These are phyloP conservation scores for Stratiomys singularior DNA, from an alignment of 2,888 invertebrate genomes.

Conservation along the genomic window DNA sequence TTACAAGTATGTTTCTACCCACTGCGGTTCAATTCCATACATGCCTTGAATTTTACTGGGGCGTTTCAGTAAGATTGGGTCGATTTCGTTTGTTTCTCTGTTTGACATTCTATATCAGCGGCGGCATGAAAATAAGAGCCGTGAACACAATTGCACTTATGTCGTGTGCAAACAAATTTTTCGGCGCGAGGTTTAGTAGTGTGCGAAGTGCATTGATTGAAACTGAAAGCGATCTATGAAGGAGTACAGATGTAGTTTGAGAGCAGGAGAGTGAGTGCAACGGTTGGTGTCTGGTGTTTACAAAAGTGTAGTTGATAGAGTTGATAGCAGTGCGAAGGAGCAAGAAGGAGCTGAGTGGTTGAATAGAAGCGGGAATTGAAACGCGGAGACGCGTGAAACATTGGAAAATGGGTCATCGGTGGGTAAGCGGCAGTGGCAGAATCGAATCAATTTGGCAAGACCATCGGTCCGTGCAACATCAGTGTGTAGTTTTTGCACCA, in stretches of 20 bases:
- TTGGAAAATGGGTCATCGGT: background rate
- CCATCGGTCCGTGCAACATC: background rate
- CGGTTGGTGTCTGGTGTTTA: constrained; percentile 6
- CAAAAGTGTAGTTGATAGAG: constrained; percentile 5
- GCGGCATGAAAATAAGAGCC: constrained; percentile 25
- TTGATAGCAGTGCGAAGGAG: background rate
- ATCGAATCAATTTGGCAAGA: constrained; percentile 36
- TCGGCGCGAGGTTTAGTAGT: background rate
- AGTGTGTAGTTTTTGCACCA: background rate
- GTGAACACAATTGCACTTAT: background rate
- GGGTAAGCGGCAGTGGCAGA: constrained; percentile 14
- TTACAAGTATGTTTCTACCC: no score
- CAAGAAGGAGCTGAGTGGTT: background rate
- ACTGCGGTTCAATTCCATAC: no score
- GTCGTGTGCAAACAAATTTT: background rate
- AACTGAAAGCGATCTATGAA: background rate
- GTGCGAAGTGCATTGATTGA: background rate
- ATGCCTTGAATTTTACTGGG: no score
- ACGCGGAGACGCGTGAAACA: constrained; percentile 31
- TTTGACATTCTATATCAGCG: background rate
- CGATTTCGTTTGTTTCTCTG: background rate
- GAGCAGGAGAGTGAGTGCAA: background rate
- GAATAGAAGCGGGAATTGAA: constrained; percentile 28
- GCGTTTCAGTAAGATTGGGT: no score
- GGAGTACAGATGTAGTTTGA: background rate